Conservation (phyloP, 2,113 vertebrate genomes). For the Anhinga rufa region DNA sequence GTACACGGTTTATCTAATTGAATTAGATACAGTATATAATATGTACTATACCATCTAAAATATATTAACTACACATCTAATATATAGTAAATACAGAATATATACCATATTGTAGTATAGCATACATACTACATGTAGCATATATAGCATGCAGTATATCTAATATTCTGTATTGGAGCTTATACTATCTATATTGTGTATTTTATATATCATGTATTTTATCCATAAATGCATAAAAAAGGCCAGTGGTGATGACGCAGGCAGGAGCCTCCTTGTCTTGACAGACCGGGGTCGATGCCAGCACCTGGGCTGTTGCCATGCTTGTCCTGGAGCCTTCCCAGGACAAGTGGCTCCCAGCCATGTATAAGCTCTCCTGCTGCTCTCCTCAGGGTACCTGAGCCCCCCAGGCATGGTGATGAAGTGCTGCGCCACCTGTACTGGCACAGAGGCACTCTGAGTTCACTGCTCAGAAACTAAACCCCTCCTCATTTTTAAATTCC, state of each 20-base stretch:
- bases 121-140: not conserved
- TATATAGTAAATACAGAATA: not conserved
- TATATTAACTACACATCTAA: not conserved
- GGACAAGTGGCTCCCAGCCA: not conserved
- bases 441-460: not conserved
- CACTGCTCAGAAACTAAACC: not conserved
- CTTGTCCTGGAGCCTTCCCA: not conserved
- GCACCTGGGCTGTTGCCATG: not conserved
- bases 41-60: not conserved
- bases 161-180: not conserved
- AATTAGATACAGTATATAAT: not conserved
- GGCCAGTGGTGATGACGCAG: not conserved
- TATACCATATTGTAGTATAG: not conserved
- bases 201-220: too few relatives aligned
- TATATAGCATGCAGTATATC: too few relatives aligned
- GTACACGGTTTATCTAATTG: not conserved
- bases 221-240: not conserved
- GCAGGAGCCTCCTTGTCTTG: accelerated
- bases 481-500: too few relatives aligned
- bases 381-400: not conserved
- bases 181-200: too few relatives aligned
- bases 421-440: not conserved
- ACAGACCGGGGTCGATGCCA: accelerated
- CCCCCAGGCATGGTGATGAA: accelerated
- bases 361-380: accelerated